phyloP scores from a whole-genome alignment of 2,888 invertebrate species.

The Himalopsyche japonica region DNA sequence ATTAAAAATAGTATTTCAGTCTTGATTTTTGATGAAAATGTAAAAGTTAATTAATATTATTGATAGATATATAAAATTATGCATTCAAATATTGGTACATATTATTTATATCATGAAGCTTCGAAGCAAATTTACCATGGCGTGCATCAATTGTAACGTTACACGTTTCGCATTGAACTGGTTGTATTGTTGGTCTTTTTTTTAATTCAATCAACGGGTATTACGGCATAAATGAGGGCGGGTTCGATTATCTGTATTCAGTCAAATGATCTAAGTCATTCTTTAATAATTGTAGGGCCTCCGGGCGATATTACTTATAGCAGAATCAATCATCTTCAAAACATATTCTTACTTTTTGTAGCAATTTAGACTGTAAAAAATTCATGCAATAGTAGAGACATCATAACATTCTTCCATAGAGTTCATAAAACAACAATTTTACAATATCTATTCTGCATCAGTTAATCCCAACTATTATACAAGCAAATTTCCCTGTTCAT shows the following conservation, averaged over 20 bases:
- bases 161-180: conserved; percentile 20
- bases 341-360: neutral
- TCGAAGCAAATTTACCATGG: neutral
- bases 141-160: conserved; percentile 7
- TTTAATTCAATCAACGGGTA: neutral
- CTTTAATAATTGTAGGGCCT: neutral
- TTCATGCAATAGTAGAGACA: neutral
- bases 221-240: neutral
- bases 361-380: neutral
- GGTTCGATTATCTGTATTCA: neutral
- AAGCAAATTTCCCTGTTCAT: no score
- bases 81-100: neutral
- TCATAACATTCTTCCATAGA: no score
- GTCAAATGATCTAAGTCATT: conserved; percentile 3
- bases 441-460: no score
- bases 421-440: neutral
- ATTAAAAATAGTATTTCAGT: neutral
- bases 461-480: no score
- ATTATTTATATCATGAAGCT: neutral
- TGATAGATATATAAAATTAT: neutral
- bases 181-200: neutral
- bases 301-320: neutral
- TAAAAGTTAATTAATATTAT: neutral
- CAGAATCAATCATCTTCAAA: neutral
- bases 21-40: neutral